phyloP scores from a whole-genome alignment of 2,113 vertebrate genomes.

The Tylochromis polylepis region DNA sequence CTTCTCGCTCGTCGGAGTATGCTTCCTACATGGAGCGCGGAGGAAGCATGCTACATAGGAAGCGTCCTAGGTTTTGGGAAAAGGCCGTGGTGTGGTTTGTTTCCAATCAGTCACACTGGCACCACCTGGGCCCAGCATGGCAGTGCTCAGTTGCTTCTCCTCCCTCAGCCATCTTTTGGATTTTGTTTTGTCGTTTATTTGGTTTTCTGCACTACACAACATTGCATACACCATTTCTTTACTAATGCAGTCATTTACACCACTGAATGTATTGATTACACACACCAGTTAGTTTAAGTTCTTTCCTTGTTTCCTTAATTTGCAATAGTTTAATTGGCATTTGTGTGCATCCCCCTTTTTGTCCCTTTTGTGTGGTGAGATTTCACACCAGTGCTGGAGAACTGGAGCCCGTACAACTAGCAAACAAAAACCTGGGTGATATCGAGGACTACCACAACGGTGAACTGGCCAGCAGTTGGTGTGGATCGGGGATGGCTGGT shows the following conservation, averaged over 20 bases:
- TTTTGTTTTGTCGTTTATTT: neutral
- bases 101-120: neutral
- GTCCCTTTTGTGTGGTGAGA: neutral
- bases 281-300: neutral
- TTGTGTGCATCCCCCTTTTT: neutral
- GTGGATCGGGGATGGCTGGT: neutral
- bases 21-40: too few species aligned
- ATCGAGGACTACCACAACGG: neutral
- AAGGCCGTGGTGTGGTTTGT: neutral
- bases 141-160: neutral
- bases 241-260: neutral
- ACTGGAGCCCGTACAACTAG: neutral
- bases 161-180: neutral
- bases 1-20: too few species aligned
- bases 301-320: neutral
- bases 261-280: neutral
- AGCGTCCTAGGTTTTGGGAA: too few species aligned
- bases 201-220: neutral
- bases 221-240: neutral
- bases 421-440: neutral
- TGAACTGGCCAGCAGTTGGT: neutral
- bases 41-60: too few species aligned
- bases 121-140: neutral
- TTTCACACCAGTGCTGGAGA: neutral
- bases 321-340: neutral